These are phyloP conservation scores for Hexactinellida sp. DNA, from an alignment of 37 sponge, comb jelly and placozoan species.

Conservation along the genomic window DNA sequence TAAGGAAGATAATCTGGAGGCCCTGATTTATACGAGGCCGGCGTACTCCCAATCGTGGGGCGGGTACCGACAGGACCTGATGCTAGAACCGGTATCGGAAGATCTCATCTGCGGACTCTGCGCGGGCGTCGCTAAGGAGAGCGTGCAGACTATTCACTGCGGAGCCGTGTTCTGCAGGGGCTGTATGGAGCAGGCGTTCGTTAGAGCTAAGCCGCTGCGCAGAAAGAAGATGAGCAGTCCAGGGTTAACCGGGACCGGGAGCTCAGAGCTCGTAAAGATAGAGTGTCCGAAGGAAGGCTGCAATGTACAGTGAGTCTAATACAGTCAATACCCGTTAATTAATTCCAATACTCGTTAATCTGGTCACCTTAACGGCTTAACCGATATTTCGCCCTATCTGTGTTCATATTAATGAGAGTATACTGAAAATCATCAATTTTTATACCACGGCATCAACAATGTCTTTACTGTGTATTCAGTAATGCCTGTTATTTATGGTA, in stretches of 20 bases:
- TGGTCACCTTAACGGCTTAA: too few species aligned
- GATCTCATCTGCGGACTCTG: background rate
- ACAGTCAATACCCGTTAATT: background rate
- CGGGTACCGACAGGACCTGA: background rate
- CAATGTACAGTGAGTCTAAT: background rate
- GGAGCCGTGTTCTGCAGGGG: background rate
- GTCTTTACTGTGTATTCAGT: too few species aligned
- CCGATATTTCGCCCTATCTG: too few species aligned
- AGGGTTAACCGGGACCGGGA: background rate
- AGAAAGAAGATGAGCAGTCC: background rate
- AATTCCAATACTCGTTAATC: too few species aligned
- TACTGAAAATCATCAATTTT: too few species aligned
- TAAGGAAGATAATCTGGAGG: background rate
- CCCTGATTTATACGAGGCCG: background rate
- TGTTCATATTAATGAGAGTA: too few species aligned
- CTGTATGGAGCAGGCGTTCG: background rate
- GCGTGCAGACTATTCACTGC: slow-evolving; percentile 15
- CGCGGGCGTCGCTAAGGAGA: background rate
- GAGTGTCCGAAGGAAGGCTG: background rate
- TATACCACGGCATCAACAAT: too few species aligned
- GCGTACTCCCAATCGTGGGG: background rate
- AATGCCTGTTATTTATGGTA: too few species aligned
- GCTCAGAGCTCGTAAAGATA: background rate
- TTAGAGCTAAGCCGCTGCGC: background rate
- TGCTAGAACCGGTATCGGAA: background rate